Base-by-base conservation (phyloP, 2,797 vertebrate genomes). In the Podargus strigoides region DNA sequence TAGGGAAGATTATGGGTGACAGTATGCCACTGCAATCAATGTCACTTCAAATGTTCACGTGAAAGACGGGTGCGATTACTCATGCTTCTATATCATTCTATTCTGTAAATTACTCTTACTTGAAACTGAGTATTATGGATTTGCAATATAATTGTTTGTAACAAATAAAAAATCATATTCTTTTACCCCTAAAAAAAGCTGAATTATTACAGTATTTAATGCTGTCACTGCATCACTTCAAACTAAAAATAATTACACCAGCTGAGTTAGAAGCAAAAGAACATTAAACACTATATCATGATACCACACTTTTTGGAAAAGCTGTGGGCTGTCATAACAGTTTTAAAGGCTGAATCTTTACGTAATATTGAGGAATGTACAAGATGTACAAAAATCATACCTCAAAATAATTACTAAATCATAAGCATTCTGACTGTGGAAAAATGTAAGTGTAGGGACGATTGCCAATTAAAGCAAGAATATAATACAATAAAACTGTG, bases 291-390 rank as follows among this genome's bases (percentile, higher is more conserved):
- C 12, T 58, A 7, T 34, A 47, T 15, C 46, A 67, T 6, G 56
- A 76, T 74, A 85, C 14, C 8, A 55, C 39, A 93, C 10, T 74
- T 91, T 68, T 28, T 44, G 17, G 23, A 86, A 89, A 96, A 93
- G 41, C 10, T 62, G 37, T 76, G 67, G 58, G 59, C 53, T 93
- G 19, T 37, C 17, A 17, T 41, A 95, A 88, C 90, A 91, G 26
- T 93, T 93, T 85, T 66, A 94, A 68, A 84, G 28, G 23, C 30
- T 96, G 58, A 52, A 83, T 58, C n/a, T 90, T 92, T 77, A 77
- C 41, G 75, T 72, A 78, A 36, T 44, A 15, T 64, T 58, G 23
- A 83, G 24, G 16, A 94, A 93, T 4, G 5, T 67, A 50, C 8
- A 56, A 91, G 30, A 69, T 49, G 36, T 67, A 66, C 53, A 81